A percentile compares a stretch with the other conserved stretches of the same genome.
Conservation (phyloP, 92 coral and sea anemone genomes). For the Palythoa grandiflora region DNA sequence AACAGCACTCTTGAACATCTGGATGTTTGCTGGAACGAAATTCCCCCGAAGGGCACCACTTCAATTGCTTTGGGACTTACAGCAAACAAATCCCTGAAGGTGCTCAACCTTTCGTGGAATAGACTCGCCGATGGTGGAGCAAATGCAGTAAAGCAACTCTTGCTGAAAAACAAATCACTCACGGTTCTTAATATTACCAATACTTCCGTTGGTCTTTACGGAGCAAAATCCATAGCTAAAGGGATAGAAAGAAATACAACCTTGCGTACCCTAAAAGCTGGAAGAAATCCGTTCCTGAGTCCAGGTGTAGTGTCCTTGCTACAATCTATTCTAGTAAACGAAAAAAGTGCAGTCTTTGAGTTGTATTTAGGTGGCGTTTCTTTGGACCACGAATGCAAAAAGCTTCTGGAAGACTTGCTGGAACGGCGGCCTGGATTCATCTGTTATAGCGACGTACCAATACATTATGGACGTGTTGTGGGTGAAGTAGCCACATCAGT, state of each 20-base stretch:
- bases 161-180: conserved; percentile 60
- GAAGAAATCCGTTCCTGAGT: conserved; percentile 70
- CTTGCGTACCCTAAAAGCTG: conserved; percentile 56
- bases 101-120: conserved; percentile 70
- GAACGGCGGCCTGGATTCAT: conserved; percentile 62
- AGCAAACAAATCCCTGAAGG: conserved; percentile 59
- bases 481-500: not conserved
- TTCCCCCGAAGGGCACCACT: conserved; percentile 59
- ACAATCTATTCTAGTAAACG: conserved; percentile 60
- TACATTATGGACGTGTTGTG: conserved; percentile 58
- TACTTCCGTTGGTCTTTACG: conserved; percentile 61
- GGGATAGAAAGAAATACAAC: conserved; percentile 62
- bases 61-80: conserved; percentile 52
- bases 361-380: conserved; percentile 55
- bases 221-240: conserved; percentile 66
- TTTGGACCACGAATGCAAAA: conserved; percentile 66
- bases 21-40: conserved; percentile 75
- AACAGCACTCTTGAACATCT: conserved; percentile 64
- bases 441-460: conserved; percentile 64
- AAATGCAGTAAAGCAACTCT: conserved; percentile 50
- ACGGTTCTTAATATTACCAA: conserved; percentile 59
- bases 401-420: conserved; percentile 56
- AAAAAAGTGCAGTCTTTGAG: conserved; percentile 55
- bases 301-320: conserved; percentile 60
- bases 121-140: conserved; percentile 65